Conservation (phyloP, 2,113 vertebrate genomes). For the Triplophysa rosa region DNA sequence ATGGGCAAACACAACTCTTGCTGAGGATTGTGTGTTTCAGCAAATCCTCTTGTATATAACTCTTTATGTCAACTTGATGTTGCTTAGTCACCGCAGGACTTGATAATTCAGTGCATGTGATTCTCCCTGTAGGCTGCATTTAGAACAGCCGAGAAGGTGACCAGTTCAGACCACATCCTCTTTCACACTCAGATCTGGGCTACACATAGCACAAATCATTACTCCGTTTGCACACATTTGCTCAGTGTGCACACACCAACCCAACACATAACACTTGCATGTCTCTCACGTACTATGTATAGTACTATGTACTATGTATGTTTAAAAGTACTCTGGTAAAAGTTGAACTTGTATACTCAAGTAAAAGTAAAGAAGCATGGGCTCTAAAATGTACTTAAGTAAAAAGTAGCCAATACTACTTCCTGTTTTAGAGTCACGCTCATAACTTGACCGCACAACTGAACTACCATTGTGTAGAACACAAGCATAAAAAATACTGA, state of each 20-base stretch:
- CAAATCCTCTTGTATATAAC: neutral
- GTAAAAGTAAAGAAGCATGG: too few species aligned
- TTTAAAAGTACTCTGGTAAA: too few species aligned
- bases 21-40: neutral
- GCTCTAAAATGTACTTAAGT: too few species aligned
- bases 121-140: slow-evolving; percentile 6
- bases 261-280: neutral
- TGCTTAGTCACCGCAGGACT: neutral
- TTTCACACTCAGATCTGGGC: slow-evolving; percentile 30
- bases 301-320: too few species aligned
- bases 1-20: neutral
- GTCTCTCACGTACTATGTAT: neutral
- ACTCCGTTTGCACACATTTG: neutral
- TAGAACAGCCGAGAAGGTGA: slow-evolving; percentile 15
- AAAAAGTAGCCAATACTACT: too few species aligned
- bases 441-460: too few species aligned
- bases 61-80: neutral
- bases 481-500: too few species aligned
- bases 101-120: neutral
- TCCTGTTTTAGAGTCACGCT: too few species aligned
- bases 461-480: too few species aligned
- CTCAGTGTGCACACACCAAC: neutral
- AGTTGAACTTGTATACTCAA: too few species aligned
- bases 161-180: slow-evolving; percentile 52
- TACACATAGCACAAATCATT: slow-evolving; percentile 6